phyloP scores from a whole-genome alignment of 2,797 vertebrate genomes.

The Rhynchonycteris naso region DNA sequence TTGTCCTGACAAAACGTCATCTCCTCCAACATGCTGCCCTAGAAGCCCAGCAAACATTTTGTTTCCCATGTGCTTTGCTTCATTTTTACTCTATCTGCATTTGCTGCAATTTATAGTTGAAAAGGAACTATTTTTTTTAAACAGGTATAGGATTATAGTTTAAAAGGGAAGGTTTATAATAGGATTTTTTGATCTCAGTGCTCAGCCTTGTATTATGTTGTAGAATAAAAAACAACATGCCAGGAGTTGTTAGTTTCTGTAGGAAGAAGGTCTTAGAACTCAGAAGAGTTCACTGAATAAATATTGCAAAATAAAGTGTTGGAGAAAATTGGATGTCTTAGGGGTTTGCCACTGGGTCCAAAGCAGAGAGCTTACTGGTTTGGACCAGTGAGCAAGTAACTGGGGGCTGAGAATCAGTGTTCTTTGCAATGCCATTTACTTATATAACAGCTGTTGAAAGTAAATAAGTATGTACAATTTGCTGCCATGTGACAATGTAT shows the following conservation, averaged over 20 bases:
- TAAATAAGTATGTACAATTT: not conserved
- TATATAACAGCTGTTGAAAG: not conserved
- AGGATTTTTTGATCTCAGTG: constrained; percentile 39
- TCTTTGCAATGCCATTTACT: not conserved
- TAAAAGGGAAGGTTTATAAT: constrained; percentile 57
- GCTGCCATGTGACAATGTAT: not conserved
- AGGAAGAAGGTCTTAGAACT: constrained; percentile 62
- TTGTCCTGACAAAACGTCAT: constrained; percentile 58
- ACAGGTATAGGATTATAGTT: constrained; percentile 39
- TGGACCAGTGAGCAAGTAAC: not conserved
- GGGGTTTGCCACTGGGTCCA: not conserved
- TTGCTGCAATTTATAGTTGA: constrained; percentile 63
- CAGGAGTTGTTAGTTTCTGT: constrained; percentile 64
- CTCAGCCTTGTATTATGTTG: constrained; percentile 28
- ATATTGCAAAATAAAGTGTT: constrained; percentile 28
- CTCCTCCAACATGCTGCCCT: constrained; percentile 63
- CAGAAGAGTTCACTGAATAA: constrained; percentile 48
- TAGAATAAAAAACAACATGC: constrained; percentile 41
- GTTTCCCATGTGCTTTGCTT: constrained; percentile 45
- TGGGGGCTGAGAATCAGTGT: not conserved
- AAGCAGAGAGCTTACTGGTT: constrained; percentile 39
- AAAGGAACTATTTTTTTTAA: constrained; percentile 68
- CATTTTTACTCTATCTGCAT: constrained; percentile 65
- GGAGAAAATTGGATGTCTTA: constrained; percentile 41
- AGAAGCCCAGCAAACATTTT: constrained; percentile 61